These are phyloP conservation scores for Pantherophis guttatus DNA, from an alignment of 2,113 vertebrate species.

Conservation along the genomic window DNA sequence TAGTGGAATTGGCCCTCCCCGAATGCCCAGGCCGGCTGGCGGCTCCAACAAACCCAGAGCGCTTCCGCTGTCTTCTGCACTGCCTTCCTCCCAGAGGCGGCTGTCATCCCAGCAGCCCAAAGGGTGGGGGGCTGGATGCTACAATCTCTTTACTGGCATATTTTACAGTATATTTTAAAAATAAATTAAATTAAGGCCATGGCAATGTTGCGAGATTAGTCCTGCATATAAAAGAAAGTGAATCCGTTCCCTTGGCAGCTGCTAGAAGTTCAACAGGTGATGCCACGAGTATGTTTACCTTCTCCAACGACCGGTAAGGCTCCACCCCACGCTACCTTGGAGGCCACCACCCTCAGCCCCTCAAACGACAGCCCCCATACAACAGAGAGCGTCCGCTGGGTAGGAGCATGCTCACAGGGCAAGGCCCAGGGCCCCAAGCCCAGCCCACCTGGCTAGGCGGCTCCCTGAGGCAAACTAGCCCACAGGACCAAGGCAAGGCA, in stretches of 20 bases:
- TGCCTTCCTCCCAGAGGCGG: constrained; percentile 9
- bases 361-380: background rate
- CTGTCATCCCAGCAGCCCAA: background rate
- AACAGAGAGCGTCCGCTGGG: rapidly evolving
- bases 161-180: background rate
- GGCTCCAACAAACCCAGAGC: too few relatives aligned
- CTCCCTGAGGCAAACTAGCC: background rate
- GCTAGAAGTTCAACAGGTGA: background rate
- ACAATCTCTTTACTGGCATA: background rate
- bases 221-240: background rate
- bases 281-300: background rate
- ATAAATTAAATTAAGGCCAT: background rate
- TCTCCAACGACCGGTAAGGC: background rate
- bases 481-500: too few relatives aligned
- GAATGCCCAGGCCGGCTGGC: background rate
- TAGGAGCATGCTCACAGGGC: background rate
- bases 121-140: background rate
- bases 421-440: background rate
- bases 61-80: background rate
- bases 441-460: too few relatives aligned
- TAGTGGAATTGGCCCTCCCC: background rate
- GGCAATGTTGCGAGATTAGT: background rate
- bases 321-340: too few relatives aligned
- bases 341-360: too few relatives aligned
- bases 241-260: background rate